phyloP scores from a whole-genome alignment of 2,888 invertebrate genomes.

The Dryococelus australis region DNA sequence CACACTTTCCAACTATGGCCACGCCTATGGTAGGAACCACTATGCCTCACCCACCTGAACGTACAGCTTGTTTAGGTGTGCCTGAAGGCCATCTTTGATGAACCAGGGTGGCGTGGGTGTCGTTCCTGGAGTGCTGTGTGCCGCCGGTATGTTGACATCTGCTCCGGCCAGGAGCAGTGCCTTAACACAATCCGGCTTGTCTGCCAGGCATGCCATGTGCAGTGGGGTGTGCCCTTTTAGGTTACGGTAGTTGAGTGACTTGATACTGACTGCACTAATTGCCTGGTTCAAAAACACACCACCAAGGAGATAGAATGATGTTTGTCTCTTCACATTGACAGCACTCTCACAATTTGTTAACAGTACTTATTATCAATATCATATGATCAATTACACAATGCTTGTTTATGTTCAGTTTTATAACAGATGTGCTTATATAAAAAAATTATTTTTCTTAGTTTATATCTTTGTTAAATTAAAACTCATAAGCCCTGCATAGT shows the following conservation, averaged over 20 bases:
- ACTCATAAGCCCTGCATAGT: too few relatives aligned
- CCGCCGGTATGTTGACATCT: constrained; percentile 80
- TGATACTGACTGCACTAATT: constrained; percentile 59
- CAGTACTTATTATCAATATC: too few relatives aligned
- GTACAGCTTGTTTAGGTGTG: constrained; percentile 69
- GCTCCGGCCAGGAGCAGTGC: constrained; percentile 84
- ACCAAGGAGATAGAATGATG: too few relatives aligned
- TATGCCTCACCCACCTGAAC: constrained; percentile 50
- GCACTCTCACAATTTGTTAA: too few relatives aligned
- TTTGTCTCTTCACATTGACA: too few relatives aligned
- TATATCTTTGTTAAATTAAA: too few relatives aligned
- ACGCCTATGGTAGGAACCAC: too few relatives aligned
- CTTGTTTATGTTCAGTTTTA: too few relatives aligned
- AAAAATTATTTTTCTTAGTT: too few relatives aligned
- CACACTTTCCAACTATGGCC: too few relatives aligned
- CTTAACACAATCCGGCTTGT: constrained; percentile 81
- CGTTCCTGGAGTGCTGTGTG: constrained; percentile 50
- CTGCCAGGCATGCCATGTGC: constrained; percentile 59
- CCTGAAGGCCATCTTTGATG: constrained; percentile 76
- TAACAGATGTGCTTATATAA: too few relatives aligned
- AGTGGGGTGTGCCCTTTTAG: constrained; percentile 61
- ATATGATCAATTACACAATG: too few relatives aligned
- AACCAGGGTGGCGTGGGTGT: constrained; percentile 62
- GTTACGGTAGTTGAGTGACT: constrained; percentile 76
- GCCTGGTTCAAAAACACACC: constrained; percentile 53